phyloP scores from a whole-genome alignment of 1,140 invertebrate species.

The Phthorimaea operculella region DNA sequence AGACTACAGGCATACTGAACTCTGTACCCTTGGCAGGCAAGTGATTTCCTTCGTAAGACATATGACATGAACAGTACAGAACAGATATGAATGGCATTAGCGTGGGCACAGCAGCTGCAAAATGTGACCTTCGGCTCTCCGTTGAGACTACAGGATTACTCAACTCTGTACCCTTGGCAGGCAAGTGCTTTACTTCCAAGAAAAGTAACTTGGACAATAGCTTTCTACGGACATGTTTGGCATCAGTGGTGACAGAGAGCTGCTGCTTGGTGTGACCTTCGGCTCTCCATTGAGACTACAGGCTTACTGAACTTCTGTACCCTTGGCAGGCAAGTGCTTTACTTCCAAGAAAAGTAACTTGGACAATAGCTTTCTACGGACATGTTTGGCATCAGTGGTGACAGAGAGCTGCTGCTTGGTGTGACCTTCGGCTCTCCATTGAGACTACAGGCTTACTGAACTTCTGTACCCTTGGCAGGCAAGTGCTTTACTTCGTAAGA shows the following conservation, averaged over 20 bases:
- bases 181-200: no score
- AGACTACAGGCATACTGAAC: constrained; percentile 23
- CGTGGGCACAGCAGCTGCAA: constrained; percentile 26
- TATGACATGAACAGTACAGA: no score
- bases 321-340: constrained; percentile 34
- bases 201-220: no score
- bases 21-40: constrained; percentile 37
- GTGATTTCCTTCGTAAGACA: no score
- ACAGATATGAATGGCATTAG: constrained; percentile 37
- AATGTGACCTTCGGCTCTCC: constrained; percentile 28
- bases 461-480: constrained; percentile 35
- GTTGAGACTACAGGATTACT: constrained; percentile 26
- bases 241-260: constrained; percentile 28
- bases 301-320: constrained; percentile 29
- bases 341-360: no score
- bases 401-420: constrained; percentile 27
- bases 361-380: no score
- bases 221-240: no score
- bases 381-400: constrained; percentile 35
- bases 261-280: constrained; percentile 29
- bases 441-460: constrained; percentile 24
- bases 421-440: constrained; percentile 27
- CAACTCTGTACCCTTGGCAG: constrained; percentile 31
- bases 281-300: constrained; percentile 19
- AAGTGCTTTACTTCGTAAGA: no score